Percentiles rank a stretch among this genome's conserved stretches.
Conservation (phyloP, 2,113 vertebrate species). For the Butorides virescens region DNA sequence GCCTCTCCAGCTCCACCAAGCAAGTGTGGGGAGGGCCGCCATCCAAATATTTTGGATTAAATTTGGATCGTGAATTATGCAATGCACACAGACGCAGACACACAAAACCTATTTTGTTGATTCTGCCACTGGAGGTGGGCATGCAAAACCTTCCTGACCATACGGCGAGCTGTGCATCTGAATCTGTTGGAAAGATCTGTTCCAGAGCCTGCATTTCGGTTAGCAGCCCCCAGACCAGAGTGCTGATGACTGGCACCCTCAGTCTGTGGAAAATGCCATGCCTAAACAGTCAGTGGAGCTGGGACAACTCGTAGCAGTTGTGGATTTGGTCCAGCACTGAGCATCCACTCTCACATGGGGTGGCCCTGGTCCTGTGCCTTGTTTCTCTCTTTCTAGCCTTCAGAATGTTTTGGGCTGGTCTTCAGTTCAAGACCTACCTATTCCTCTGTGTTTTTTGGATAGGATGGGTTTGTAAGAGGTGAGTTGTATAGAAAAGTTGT, state of each 20-base stretch:
- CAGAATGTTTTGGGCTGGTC: background rate
- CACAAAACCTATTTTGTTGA: background rate
- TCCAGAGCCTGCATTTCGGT: background rate
- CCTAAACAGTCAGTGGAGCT: background rate
- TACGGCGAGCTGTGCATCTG: background rate
- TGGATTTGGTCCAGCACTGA: background rate
- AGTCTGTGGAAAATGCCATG: accelerated
- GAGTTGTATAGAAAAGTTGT: background rate
- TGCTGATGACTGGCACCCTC: background rate
- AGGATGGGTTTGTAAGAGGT: background rate
- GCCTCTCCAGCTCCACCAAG: background rate
- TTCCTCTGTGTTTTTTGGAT: background rate
- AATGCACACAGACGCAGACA: background rate
- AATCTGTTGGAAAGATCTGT: background rate
- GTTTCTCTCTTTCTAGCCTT: background rate
- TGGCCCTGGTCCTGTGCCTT: background rate
- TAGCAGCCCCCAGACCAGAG: background rate
- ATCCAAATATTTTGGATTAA: constrained; percentile 32
- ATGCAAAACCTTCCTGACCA: background rate
- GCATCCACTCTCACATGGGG: background rate
- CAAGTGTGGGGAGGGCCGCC: background rate
- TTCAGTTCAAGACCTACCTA: background rate
- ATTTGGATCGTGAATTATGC: background rate
- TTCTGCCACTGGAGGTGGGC: background rate
- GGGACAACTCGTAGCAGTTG: accelerated